Evolutionary conservation across 2,113 vertebrate genomes (phyloP), one percentile per base, ranked within the genome.

Genomic region (Mohoua ochrocephala): DNA sequence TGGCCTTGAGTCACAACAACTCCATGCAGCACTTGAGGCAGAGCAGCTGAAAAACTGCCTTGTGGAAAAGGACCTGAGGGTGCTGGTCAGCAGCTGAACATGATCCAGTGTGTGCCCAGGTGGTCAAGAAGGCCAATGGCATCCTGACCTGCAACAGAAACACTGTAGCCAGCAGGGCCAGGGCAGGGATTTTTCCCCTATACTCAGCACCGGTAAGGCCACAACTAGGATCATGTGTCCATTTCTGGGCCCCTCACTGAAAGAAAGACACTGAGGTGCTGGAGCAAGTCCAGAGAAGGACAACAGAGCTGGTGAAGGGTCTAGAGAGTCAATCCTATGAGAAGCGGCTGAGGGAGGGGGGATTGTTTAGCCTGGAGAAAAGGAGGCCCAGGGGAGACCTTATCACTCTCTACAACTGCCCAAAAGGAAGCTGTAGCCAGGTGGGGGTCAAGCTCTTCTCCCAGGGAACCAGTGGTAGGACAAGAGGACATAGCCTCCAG

Each of bases 391-490:
- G 19, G n/a, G 24, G 24, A n/a, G 15, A 47, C 30, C 13, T 54
- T 9, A 13, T 14, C 4, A 2, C 23, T 47, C 5, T 9, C 15
- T 53, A 41, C 14, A 37, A 20, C 4, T 4, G 0, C n/a, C 47
- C 5, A 28, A 30, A 63, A 53, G n/a, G 28, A 47, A 1, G 4
- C 0, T 30, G 41, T 5, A 78, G 23, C 16, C 4, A 26, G 15
- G 8, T 6, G 19, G 9, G 27, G 1, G 4, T 24, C 3, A 0
- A 19, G 12, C 47, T 47, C n/a, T 54, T 70, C 49, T 54, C 28
- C 10, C 28, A 41, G 22, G 49, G 18, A 47, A 23, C 9, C 28
- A 28, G 28, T 0, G 1, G 22, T 12, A 54, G 41, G 5, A 74
- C 15, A 47, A 64, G 57, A 54, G n/a, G 8, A 39, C 16, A 18